A percentile compares a stretch with the other conserved stretches of the same genome.
Evolutionary conservation across 2,797 vertebrate genomes (phyloP).

Genomic region (Alauda arvensis): DNA sequence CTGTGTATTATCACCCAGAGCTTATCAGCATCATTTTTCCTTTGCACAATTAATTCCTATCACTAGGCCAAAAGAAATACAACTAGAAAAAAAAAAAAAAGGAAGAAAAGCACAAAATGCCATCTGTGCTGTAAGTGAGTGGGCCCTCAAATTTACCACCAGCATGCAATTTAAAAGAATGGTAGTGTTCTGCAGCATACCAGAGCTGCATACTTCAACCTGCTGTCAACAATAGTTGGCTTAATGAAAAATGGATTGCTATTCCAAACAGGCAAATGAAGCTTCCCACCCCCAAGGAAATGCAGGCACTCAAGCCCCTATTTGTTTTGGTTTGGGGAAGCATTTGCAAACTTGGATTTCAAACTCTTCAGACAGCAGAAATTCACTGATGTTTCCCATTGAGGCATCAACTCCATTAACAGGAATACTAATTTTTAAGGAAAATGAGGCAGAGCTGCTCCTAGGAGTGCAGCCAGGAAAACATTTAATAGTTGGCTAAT

Average conservation of each 20-base stretch:
- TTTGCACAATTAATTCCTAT: slow-evolving; percentile 37
- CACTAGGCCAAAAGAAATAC: background rate
- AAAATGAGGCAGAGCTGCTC: slow-evolving; percentile 15
- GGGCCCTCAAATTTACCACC: slow-evolving; percentile 29
- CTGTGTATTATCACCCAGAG: slow-evolving; percentile 7
- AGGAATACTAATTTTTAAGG: slow-evolving; percentile 30
- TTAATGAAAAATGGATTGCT: slow-evolving; percentile 27
- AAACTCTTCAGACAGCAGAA: background rate
- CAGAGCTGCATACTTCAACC: slow-evolving; percentile 48
- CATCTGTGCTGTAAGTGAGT: slow-evolving; percentile 46
- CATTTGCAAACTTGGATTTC: background rate
- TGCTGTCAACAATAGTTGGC: slow-evolving; percentile 37
- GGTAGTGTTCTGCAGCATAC: background rate
- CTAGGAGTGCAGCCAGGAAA: slow-evolving; percentile 53
- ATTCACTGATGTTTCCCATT: background rate
- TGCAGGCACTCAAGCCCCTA: background rate
- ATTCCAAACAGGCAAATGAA: slow-evolving; percentile 23
- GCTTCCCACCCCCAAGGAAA: slow-evolving; percentile 51
- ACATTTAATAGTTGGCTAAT: slow-evolving; percentile 36
- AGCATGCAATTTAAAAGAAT: slow-evolving; percentile 38
- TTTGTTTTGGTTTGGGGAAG: slow-evolving; percentile 11
- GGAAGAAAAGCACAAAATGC: slow-evolving; percentile 2
- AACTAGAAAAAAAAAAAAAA: background rate
- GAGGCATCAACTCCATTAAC: background rate
- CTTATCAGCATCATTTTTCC: slow-evolving; percentile 28